These are phyloP conservation scores for Morone saxatilis DNA, from an alignment of 2,113 vertebrate genomes.

Conservation along the genomic window DNA sequence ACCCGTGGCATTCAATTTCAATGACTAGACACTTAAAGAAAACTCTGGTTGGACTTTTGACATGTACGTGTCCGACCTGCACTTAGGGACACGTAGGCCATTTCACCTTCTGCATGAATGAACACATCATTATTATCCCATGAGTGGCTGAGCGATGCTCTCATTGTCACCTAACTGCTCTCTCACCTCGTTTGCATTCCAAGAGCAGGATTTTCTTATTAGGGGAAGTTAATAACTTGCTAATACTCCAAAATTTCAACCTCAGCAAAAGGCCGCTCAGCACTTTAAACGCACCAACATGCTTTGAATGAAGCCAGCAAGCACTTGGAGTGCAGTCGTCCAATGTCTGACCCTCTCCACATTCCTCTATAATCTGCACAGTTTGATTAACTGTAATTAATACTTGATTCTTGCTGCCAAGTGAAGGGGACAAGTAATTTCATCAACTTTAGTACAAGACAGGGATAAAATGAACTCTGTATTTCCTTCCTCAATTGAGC, in stretches of 20 bases:
- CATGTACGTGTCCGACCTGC: constrained; percentile 35
- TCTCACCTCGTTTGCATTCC: constrained; percentile 77
- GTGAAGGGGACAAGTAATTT: constrained; percentile 66
- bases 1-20: constrained; percentile 46
- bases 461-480: constrained; percentile 41
- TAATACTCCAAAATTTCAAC: constrained; percentile 74
- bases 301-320: constrained; percentile 42
- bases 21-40: constrained; percentile 50
- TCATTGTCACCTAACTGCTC: constrained; percentile 66
- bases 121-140: constrained; percentile 71
- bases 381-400: constrained; percentile 78
- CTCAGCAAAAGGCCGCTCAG: constrained; percentile 73
- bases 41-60: constrained; percentile 57
- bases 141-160: constrained; percentile 56
- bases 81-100: constrained; percentile 26
- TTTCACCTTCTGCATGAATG: constrained; percentile 56
- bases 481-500: constrained; percentile 42
- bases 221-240: constrained; percentile 78
- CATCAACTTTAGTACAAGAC: constrained; percentile 46
- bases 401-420: constrained; percentile 67
- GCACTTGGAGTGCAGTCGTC: constrained; percentile 27
- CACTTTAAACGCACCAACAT: constrained; percentile 61
- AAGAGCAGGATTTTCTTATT: constrained; percentile 74
- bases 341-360: constrained; percentile 48
- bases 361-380: constrained; percentile 65